A percentile compares a stretch with the other conserved stretches of the same genome.
Conservation (phyloP, 2,888 invertebrate genomes). For the Eugnorisma glareosa region DNA sequence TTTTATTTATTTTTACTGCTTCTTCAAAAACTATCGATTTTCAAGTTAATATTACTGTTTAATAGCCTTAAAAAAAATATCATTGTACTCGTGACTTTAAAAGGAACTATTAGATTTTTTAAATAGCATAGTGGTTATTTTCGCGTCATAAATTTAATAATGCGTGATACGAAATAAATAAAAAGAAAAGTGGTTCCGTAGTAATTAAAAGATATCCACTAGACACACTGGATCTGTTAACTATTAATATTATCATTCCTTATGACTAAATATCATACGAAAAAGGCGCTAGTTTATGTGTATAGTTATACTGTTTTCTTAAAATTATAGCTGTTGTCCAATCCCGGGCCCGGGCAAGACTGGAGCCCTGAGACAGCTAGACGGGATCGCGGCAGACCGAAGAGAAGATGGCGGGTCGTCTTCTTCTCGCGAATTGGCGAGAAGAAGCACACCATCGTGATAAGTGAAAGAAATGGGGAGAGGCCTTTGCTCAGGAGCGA, state of each 20-base stretch:
- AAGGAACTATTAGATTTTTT: background rate
- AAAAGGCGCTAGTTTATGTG: background rate
- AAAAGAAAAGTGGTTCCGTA: background rate
- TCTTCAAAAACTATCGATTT: background rate
- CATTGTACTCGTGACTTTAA: background rate
- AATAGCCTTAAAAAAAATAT: background rate
- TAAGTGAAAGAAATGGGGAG: too few species aligned
- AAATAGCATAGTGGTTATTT: background rate
- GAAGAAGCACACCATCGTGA: too few species aligned
- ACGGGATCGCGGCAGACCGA: too few species aligned
- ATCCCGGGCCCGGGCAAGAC: too few species aligned
- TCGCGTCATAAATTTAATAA: background rate
- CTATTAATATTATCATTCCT: background rate
- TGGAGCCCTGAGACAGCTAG: too few species aligned
- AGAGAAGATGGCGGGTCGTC: too few species aligned
- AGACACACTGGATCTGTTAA: background rate
- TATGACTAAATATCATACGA: background rate
- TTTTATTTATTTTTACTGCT: background rate
- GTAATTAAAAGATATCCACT: background rate
- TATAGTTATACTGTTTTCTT: too few species aligned
- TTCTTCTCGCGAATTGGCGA: too few species aligned
- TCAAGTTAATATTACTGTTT: background rate
- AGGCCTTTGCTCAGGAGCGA: too few species aligned
- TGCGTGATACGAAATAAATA: background rate
- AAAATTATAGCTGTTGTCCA: too few species aligned